Conservation (phyloP, 1,140 invertebrate species). For the Bombus picipes region DNA sequence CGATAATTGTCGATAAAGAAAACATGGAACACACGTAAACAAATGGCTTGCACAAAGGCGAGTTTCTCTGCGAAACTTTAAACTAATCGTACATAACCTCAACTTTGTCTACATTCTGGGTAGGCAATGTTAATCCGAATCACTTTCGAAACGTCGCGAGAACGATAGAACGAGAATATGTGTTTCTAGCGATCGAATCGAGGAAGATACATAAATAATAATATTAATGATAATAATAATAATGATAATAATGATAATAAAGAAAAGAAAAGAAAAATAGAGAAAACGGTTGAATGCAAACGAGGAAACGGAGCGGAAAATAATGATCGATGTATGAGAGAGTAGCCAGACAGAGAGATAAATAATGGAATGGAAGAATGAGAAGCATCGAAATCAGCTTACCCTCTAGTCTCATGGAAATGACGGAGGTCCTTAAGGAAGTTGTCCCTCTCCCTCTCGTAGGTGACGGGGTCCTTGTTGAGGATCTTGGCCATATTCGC, state of each 20-base stretch:
- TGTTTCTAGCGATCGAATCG: not conserved
- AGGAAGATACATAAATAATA: not conserved
- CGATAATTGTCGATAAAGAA: constrained; percentile 26
- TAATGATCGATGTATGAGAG: not conserved
- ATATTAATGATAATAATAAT: too few species aligned
- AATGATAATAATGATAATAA: too few species aligned
- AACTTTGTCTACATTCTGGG: constrained; percentile 37
- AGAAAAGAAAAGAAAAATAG: too few species aligned
- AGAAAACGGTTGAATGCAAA: not conserved
- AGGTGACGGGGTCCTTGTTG: constrained; percentile 88
- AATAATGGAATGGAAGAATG: not conserved
- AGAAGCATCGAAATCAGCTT: constrained; percentile 72
- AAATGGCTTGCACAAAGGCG: constrained; percentile 36
- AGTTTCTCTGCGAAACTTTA: constrained; percentile 30
- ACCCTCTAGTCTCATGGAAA: constrained; percentile 93
- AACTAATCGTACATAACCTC: constrained; percentile 62
- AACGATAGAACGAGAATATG: not conserved
- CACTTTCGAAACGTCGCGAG: constrained; percentile 9
- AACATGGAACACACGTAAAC: constrained; percentile 41
- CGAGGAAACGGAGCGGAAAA: not conserved
- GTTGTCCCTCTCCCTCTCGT: constrained; percentile 87
- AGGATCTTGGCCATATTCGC: constrained; percentile 86
- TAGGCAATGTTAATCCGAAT: constrained; percentile 12
- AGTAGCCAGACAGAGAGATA: not conserved
- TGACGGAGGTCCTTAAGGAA: constrained; percentile 92